phyloP scores from a whole-genome alignment of 2,113 vertebrate genomes.

The Oreochromis aureus region DNA sequence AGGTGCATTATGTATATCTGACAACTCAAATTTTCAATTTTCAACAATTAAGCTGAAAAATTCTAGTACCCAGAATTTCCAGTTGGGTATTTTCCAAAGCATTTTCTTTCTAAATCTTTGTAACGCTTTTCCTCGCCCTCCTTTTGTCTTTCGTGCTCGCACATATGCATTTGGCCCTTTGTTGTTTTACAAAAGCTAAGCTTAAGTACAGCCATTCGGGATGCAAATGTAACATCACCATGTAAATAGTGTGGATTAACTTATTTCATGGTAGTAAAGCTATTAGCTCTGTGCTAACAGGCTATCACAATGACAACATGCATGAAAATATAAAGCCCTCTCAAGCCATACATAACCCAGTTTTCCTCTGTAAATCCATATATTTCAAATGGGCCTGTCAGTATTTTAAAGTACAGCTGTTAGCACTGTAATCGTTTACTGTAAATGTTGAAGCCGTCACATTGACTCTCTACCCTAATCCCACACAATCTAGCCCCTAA shows the following conservation, averaged over 20 bases:
- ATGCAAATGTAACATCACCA: not conserved
- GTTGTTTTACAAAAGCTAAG: not conserved
- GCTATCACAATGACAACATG: not conserved
- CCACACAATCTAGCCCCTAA: not conserved
- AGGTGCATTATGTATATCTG: not conserved
- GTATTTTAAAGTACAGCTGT: not conserved
- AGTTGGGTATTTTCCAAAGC: not conserved
- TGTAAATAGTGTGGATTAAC: not conserved
- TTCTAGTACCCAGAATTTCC: not conserved
- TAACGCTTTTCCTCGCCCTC: not conserved
- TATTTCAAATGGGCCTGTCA: not conserved
- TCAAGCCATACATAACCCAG: not conserved
- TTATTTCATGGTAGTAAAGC: not conserved
- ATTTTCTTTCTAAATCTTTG: not conserved
- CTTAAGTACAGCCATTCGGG: not conserved
- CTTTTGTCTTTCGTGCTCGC: not conserved
- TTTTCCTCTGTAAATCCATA: not conserved
- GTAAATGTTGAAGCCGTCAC: not conserved
- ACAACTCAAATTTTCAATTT: not conserved
- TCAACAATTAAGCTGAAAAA: not conserved
- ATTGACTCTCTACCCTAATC: not conserved
- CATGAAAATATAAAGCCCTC: not conserved
- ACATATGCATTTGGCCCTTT: not conserved
- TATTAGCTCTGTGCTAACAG: not conserved
- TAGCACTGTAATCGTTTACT: not conserved